These are phyloP conservation scores for Chelonia mydas DNA, from an alignment of 2,797 vertebrate species.

Conservation along the genomic window DNA sequence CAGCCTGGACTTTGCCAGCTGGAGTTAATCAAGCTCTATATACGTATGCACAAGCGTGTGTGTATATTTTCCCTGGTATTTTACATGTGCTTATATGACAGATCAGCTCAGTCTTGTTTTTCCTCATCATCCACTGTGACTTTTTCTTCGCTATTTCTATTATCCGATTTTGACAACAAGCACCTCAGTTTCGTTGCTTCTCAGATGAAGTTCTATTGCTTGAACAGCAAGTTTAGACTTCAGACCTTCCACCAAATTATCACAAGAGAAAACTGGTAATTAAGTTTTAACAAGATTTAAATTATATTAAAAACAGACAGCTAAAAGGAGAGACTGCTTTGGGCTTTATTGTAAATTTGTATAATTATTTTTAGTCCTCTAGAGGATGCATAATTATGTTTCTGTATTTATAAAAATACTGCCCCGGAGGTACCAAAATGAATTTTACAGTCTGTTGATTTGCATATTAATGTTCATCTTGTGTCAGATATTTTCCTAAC, in stretches of 20 bases:
- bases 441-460: constrained; percentile 83
- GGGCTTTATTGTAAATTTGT: constrained; percentile 85
- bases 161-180: constrained; percentile 83
- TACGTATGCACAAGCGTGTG: not conserved
- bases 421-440: constrained; percentile 81
- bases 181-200: constrained; percentile 86
- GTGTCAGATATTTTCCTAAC: constrained; percentile 72
- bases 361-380: constrained; percentile 87
- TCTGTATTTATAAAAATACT: constrained; percentile 88
- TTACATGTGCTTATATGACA: not conserved
- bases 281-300: constrained; percentile 89
- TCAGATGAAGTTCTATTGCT: constrained; percentile 89
- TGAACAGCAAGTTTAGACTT: constrained; percentile 89
- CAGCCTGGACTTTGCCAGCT: not conserved
- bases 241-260: constrained; percentile 89
- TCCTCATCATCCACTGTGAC: constrained; percentile 79
- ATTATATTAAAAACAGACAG: constrained; percentile 85
- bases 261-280: constrained; percentile 84
- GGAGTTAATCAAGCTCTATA: not conserved
- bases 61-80: not conserved
- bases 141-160: constrained; percentile 82
- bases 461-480: constrained; percentile 81
- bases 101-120: not conserved
- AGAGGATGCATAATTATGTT: constrained; percentile 85
- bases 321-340: constrained; percentile 86